Percentiles rank a stretch among this genome's conserved stretches.
phyloP scores from a whole-genome alignment of 2,113 vertebrate genomes.

The Ploceus nigricollis region DNA sequence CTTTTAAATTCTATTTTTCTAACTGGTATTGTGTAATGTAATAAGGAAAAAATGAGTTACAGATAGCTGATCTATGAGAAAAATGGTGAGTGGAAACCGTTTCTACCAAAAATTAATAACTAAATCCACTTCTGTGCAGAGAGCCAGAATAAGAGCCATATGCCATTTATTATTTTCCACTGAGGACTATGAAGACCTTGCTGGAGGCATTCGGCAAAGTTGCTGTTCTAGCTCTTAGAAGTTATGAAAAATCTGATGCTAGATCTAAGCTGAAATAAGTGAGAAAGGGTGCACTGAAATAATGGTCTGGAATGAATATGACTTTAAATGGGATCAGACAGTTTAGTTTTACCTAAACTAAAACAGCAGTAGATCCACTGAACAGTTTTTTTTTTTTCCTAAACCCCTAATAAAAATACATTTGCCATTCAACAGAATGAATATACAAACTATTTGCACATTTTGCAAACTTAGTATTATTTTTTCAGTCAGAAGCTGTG shows the following conservation, averaged over 20 bases:
- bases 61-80: not conserved
- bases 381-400: not conserved
- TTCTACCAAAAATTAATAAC: not conserved
- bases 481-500: not conserved
- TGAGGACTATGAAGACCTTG: not conserved
- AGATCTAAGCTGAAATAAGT: not conserved
- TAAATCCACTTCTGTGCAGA: not conserved
- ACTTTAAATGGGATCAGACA: not conserved
- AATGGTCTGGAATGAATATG: conserved; percentile 7
- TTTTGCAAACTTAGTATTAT: conserved; percentile 9
- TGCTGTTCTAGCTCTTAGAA: not conserved
- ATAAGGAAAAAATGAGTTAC: not conserved
- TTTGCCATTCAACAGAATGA: conserved; percentile 49
- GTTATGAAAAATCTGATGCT: not conserved
- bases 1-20: not conserved
- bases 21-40: not conserved
- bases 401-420: not conserved
- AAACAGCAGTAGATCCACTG: not conserved
- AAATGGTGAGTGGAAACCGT: not conserved
- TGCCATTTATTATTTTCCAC: not conserved
- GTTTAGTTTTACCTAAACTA: not conserved
- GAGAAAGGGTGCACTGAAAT: not conserved
- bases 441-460: conserved; percentile 4
- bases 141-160: not conserved
- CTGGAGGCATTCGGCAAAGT: not conserved